A percentile compares a stretch with the other conserved stretches of the same genome.
phyloP scores from a whole-genome alignment of 2,888 invertebrate genomes.

The Hemistola chrysoprasaria region DNA sequence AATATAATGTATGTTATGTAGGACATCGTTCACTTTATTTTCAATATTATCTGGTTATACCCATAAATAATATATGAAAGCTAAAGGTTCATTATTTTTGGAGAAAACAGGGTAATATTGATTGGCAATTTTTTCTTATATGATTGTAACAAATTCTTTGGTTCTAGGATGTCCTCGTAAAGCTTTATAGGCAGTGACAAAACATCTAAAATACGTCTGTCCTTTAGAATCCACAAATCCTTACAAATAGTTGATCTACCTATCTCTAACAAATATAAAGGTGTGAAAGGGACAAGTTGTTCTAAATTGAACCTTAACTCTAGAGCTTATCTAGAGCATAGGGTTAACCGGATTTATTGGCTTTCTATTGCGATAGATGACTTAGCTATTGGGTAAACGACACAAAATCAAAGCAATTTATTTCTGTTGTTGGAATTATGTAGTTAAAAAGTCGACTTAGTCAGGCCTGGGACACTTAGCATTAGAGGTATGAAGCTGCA shows the following conservation, averaged over 20 bases:
- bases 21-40: no score
- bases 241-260: conserved; percentile 51
- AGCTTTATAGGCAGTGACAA: conserved; percentile 30
- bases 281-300: conserved; percentile 44
- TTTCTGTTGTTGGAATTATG: not conserved
- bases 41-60: no score
- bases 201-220: conserved; percentile 39
- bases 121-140: no score
- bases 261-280: conserved; percentile 46
- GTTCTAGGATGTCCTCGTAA: conserved; percentile 14
- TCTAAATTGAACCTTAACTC: conserved; percentile 57
- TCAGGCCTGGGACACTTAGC: no score
- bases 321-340: conserved; percentile 49
- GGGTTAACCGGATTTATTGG: conserved; percentile 65
- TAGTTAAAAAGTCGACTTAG: no score
- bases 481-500: no score
- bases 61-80: no score
- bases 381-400: conserved; percentile 50
- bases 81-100: no score
- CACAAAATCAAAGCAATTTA: conserved; percentile 13
- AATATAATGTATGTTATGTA: no score
- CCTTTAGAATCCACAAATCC: conserved; percentile 43
- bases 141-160: no score
- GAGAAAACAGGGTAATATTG: no score
- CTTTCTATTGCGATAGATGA: conserved; percentile 57